A percentile compares a stretch with the other conserved stretches of the same genome.
phyloP scores from a whole-genome alignment of 1,140 invertebrate species.

The Archivesica marissinica region DNA sequence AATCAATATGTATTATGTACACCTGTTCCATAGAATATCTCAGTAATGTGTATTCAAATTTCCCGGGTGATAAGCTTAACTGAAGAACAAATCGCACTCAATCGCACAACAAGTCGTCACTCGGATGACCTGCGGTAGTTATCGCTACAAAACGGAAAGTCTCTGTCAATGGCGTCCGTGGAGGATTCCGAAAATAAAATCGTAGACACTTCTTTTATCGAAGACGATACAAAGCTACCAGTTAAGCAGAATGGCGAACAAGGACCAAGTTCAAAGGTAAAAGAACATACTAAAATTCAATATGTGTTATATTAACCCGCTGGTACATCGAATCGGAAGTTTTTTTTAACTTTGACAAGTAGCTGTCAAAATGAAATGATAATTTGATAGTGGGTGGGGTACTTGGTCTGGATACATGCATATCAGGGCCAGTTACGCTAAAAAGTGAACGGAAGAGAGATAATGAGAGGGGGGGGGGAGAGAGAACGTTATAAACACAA shows the following conservation, averaged over 20 bases:
- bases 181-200: background rate
- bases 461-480: too few relatives aligned
- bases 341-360: background rate
- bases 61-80: background rate
- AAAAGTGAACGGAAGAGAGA: too few relatives aligned
- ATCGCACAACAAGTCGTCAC: background rate
- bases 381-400: conserved; percentile 4
- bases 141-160: background rate
- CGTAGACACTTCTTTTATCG: background rate
- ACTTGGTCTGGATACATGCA: too few relatives aligned
- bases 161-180: background rate
- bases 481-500: too few relatives aligned
- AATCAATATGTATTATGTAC: too few relatives aligned
- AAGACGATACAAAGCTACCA: background rate
- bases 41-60: too few relatives aligned
- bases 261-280: background rate
- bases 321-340: background rate
- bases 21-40: too few relatives aligned
- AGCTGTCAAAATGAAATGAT: background rate
- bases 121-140: background rate
- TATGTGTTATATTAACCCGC: background rate
- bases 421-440: too few relatives aligned
- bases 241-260: background rate
- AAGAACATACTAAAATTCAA: background rate
- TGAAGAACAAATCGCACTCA: too few relatives aligned